Conservation (phyloP, 2,888 invertebrate species). For the Lasioglossum villosulum region DNA sequence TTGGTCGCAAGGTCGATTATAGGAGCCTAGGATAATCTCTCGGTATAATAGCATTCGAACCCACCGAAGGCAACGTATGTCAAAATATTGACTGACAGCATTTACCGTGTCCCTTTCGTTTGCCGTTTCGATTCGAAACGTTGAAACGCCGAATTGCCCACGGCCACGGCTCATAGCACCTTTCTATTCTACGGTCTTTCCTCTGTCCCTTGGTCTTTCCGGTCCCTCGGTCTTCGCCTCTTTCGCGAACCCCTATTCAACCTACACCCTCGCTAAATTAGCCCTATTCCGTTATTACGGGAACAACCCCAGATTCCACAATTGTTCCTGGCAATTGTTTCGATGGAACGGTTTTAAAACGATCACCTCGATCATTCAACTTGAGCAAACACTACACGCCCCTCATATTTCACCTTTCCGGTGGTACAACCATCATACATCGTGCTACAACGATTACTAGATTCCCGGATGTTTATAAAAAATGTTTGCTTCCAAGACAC, state of each 20-base stretch:
- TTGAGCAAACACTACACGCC: background rate
- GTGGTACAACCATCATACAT: no score
- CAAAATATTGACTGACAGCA: constrained; percentile 69
- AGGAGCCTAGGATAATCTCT: constrained; percentile 55
- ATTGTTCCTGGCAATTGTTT: background rate
- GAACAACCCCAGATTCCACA: background rate
- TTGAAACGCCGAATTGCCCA: constrained; percentile 47
- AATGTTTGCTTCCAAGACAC: no score
- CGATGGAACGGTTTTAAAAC: background rate
- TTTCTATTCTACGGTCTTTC: background rate
- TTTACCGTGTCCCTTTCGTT: constrained; percentile 41
- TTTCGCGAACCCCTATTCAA: background rate
- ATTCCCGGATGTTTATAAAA: no score
- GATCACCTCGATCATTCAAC: background rate
- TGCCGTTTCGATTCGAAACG: constrained; percentile 12
- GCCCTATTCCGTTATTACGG: background rate
- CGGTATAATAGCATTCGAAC: constrained; percentile 46
- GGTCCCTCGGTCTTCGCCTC: background rate
- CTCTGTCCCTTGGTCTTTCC: background rate
- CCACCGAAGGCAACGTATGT: constrained; percentile 56
- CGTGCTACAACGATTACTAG: no score
- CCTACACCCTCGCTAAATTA: background rate
- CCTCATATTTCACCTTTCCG: background rate
- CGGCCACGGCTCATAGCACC: background rate
- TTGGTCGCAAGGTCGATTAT: constrained; percentile 51